Conservation (phyloP, 2,888 invertebrate species). For the Tetramorium bicarinatum region DNA sequence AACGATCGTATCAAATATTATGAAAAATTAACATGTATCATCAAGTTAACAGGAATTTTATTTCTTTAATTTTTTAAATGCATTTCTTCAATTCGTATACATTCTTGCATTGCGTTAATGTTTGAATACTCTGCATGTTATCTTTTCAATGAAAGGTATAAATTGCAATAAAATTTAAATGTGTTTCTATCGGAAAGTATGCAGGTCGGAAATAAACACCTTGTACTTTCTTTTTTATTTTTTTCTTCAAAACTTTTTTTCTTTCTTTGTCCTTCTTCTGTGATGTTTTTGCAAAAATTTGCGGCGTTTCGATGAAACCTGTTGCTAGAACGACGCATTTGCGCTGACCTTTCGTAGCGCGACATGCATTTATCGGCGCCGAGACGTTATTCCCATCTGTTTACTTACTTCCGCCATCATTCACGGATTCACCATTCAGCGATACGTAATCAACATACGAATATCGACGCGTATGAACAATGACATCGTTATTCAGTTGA, state of each 20-base stretch:
- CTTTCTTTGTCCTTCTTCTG: neutral
- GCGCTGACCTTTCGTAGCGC: neutral
- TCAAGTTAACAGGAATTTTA: neutral
- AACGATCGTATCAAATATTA: neutral
- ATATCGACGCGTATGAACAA: neutral
- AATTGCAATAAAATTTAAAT: constrained; percentile 1
- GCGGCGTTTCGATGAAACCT: neutral
- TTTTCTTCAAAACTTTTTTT: neutral
- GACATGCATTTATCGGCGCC: neutral
- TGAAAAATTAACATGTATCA: neutral
- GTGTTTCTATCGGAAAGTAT: neutral
- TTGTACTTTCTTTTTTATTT: neutral
- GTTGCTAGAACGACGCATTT: neutral
- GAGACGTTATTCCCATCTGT: constrained; percentile 12
- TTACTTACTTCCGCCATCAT: constrained; percentile 17
- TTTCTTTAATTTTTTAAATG: neutral
- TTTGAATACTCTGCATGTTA: neutral
- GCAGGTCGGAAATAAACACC: neutral
- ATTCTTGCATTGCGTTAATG: neutral
- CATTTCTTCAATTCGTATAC: neutral
- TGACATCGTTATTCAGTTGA: neutral
- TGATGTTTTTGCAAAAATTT: neutral
- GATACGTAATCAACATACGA: neutral
- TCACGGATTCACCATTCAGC: neutral
- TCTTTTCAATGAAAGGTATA: neutral